Evolutionary conservation across 1,140 invertebrate genomes (phyloP).

Genomic region (Micrasema minimum): DNA sequence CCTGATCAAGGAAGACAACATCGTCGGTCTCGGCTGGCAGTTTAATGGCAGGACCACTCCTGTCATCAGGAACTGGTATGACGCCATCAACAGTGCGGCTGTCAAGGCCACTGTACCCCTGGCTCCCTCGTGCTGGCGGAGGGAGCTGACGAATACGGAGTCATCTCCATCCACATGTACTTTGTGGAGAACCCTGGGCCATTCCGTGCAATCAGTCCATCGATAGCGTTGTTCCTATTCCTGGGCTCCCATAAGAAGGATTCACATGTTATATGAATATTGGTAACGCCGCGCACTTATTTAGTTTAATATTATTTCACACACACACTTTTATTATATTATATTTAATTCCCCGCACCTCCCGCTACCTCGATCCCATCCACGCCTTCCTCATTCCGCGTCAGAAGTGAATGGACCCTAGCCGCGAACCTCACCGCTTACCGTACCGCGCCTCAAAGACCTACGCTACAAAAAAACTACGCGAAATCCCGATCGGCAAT

Average conservation of each 20-base stretch:
- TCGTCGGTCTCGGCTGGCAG: conserved; percentile 54
- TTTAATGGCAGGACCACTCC: conserved; percentile 50
- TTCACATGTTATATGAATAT: neutral
- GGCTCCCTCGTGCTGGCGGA: conserved; percentile 51
- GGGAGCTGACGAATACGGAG: conserved; percentile 46
- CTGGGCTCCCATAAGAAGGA: conserved; percentile 15
- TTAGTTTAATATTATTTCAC: too few relatives aligned
- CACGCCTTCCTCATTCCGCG: too few relatives aligned
- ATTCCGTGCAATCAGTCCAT: conserved; percentile 46
- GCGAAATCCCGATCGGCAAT: too few relatives aligned
- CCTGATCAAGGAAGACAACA: conserved; percentile 48
- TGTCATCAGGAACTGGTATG: conserved; percentile 55
- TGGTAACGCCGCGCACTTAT: too few relatives aligned
- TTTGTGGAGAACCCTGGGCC: conserved; percentile 53
- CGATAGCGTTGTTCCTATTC: conserved; percentile 37
- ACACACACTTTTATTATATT: too few relatives aligned
- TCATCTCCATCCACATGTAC: conserved; percentile 54
- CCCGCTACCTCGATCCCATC: too few relatives aligned
- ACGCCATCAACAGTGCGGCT: conserved; percentile 49
- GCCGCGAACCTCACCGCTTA: too few relatives aligned
- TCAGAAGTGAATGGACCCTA: too few relatives aligned
- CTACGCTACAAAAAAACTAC: too few relatives aligned
- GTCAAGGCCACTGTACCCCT: conserved; percentile 56
- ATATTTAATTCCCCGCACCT: too few relatives aligned
- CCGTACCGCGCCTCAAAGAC: too few relatives aligned